phyloP scores from a whole-genome alignment of 2,113 vertebrate genomes.

The Actinemys pallida region DNA sequence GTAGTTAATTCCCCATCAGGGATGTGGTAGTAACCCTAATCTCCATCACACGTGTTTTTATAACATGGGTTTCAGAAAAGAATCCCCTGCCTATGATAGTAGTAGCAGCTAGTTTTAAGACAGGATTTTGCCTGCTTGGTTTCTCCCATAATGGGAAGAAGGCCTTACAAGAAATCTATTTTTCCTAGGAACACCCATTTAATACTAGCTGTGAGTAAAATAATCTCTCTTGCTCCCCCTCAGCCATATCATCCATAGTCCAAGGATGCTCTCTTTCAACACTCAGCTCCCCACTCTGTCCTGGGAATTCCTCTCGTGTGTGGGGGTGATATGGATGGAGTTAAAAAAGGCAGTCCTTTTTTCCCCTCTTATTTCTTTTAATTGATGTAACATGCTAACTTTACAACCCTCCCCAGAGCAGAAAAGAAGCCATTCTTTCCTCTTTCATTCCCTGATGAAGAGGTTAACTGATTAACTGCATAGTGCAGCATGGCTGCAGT shows the following conservation, averaged over 20 bases:
- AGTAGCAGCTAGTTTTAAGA: accelerated
- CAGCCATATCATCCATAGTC: not conserved
- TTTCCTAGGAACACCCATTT: conserved; percentile 28
- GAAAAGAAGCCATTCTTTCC: not conserved
- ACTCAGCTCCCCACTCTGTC: not conserved
- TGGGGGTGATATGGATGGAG: not conserved
- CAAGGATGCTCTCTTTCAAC: not conserved
- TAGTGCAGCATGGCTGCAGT: not conserved
- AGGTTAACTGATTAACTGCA: not conserved
- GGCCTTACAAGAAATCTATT: not conserved
- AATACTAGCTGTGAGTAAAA: not conserved
- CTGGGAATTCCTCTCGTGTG: not conserved
- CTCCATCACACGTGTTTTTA: accelerated
- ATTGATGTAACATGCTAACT: not conserved
- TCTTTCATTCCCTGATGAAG: not conserved
- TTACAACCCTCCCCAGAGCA: not conserved
- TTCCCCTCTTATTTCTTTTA: not conserved
- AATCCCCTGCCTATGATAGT: not conserved
- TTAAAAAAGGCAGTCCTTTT: not conserved
- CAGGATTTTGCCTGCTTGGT: not conserved
- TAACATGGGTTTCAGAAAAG: accelerated
- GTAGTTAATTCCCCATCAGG: not conserved
- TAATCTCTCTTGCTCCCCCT: not conserved
- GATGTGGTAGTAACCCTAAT: not conserved
- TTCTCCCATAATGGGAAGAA: not conserved